Base-by-base conservation (phyloP, 1,140 invertebrate species). In the Homarus americanus region DNA sequence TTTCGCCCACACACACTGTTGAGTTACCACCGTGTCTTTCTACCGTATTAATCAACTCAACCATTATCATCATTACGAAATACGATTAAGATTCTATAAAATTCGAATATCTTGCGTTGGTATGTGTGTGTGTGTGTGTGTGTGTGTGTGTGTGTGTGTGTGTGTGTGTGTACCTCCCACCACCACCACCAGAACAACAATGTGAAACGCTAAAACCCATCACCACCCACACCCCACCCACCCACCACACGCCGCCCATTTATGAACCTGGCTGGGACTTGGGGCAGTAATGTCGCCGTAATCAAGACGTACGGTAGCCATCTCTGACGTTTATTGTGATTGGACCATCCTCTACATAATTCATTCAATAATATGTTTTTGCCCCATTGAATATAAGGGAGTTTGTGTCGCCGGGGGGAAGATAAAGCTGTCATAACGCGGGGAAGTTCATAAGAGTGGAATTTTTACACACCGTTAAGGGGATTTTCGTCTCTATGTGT, bases 281-380 rank as follows among this genome's bases (percentile, higher is more conserved):
- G 53, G 32, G 80, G 53, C 80, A 63, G 32, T 82, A 82, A 82
- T 82, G 80, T 66, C 36, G 36, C 24, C 58, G 15, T 82, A 82
- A 82, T 82, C 53, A 82, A 40, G 80, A 82, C 53, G 34, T 10
- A 82, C 53, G 80, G 58, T 36, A 24, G 32, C 3, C 58, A 41
- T 66, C 24, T 9, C 58, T 38, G 80, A 66, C 80, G 66, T 53
- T 63, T 82, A 82, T 82, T 63, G 80, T 82, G 80, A 82, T 82
- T 82, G 80, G 80, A 34, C 49, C 49, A 36, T 34, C 80, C 80
- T 82, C 80, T 82, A 38, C 80, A 82, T 82, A 82, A 82, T 82
- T 82, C 80, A 82, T 82, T 82, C 80, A 82, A 82, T 82, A 66
- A 82, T 82, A 82, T 66, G 80, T 82, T 82, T 82, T 82, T 82